Evolutionary conservation across 2,113 vertebrate genomes (phyloP), one percentile per base, ranked within the genome.

Genomic region (Alosa alosa): DNA sequence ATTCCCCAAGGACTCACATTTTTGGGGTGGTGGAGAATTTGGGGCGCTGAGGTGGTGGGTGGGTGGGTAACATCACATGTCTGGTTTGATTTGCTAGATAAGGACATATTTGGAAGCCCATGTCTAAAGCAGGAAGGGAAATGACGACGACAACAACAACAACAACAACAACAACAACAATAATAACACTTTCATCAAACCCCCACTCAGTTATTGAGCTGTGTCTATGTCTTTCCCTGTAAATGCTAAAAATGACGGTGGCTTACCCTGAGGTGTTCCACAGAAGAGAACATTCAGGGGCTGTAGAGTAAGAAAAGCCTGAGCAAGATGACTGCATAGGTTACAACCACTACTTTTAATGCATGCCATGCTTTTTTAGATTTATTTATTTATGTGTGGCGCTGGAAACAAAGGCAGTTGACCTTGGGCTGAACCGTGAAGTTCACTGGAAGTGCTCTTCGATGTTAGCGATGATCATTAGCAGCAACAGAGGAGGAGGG

Each of bases 361-460:
- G 45, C 83, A 75, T 5, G 3, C n/a, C 25, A 55, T 55, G 52
- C 64, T 36, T 36, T 72, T 50, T 46, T 64, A 11, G 36, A 39
- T 78, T 44, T 44, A 44, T 44, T 44, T 44, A 44, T 44, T 18
- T 20, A 49, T n/a, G 15, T 75, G 25, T 13, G 7, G 17, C 13
- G 41, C 25, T 36, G 20, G 10, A 47, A 39, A 31, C 11, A 72
- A 50, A 84, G 68, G 82, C 39, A 81, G 64, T 52, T 60, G 41
- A 52, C 83, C 50, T 75, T 46, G n/a, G 20, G 45, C 11, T 84
- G 81, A 64, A 82, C 83, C 44, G 41, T 60, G 84, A 88, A 84
- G 44, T 46, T 87, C 72, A 47, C 18, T 78, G 45, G 22, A 55
- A 81, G 72, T 13, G 39, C 82, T 57, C 22, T 20, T 45, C 13